Base-by-base conservation (phyloP, 2,797 vertebrate genomes). In the Columba guinea region DNA sequence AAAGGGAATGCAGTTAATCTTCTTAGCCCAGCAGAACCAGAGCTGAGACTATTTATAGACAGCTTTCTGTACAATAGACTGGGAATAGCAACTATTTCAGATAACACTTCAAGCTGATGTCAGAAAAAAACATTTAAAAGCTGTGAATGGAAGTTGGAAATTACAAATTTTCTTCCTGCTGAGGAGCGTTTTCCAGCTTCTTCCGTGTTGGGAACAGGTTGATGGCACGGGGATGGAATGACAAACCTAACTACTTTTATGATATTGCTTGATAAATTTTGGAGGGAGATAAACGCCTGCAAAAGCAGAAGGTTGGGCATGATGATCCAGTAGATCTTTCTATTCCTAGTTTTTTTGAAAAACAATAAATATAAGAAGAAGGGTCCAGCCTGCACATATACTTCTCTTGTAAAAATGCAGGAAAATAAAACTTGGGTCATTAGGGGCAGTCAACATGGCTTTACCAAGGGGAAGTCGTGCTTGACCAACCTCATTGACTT, bases 1-100 rank as follows among this genome's bases (percentile, higher is more conserved):
- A 94, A 96, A 89, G 81, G 67, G 81, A 90, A 87, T 23, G 51
- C 69, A 71, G 76, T 88, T 96, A 91, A 96, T 93, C 87, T 75
- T 94, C 79, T 90, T 49, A 90, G 76, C 37, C 53, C 34, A 69
- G 83, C 69, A 82, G 88, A 64, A 93, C 32, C 48, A 62, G 35
- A 81, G 46, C 64, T 34, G 58, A 77, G 76, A 44, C 53, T 95
- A 95, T 85, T 94, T 96, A 94, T 75, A 91, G 94, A 71, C 34
- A 91, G 85, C 62, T 87, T 92, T 91, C 76, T 83, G 49, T 53
- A 75, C 18, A 70, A 34, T 7, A 5, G 44, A 59, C 35, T 87
- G 32, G 67, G 39, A 92, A 80, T 56, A 46, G 83, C 81, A 93
- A 41, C 39, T 59, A 51, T 26, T 84, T 53, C 62, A 53, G 51